These are phyloP conservation scores for Hylomyscus alleni DNA, from an alignment of 2,797 vertebrate species.

Conservation along the genomic window DNA sequence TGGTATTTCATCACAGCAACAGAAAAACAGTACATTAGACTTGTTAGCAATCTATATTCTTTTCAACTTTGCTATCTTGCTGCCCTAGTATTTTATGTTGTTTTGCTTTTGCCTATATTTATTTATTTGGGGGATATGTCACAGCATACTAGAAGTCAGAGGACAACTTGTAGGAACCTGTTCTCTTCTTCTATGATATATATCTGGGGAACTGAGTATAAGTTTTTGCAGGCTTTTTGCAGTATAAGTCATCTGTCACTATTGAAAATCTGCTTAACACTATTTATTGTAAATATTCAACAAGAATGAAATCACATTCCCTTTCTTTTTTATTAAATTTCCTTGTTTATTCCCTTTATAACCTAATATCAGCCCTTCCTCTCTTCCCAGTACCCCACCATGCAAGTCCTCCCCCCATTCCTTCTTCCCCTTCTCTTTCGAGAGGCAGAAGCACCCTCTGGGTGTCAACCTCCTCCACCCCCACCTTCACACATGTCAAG, in stretches of 20 bases:
- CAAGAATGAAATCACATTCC: conserved; percentile 7
- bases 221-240: not conserved
- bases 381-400: not conserved
- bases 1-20: not conserved
- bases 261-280: conserved; percentile 51
- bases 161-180: not conserved
- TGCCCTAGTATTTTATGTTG: not conserved
- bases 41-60: not conserved
- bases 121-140: not conserved
- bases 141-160: not conserved
- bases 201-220: not conserved
- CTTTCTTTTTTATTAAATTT: not conserved
- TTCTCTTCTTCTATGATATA: not conserved
- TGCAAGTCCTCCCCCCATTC: not conserved
- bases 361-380: not conserved
- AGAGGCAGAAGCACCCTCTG: not conserved
- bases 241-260: conserved; percentile 9
- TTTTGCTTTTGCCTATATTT: not conserved
- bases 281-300: conserved; percentile 43
- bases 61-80: not conserved
- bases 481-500: not conserved
- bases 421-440: not conserved
- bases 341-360: not conserved
- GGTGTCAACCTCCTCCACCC: not conserved
- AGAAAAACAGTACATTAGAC: not conserved